These are phyloP conservation scores for Ametastegia equiseti DNA, from an alignment of 2,888 invertebrate species.

Conservation along the genomic window DNA sequence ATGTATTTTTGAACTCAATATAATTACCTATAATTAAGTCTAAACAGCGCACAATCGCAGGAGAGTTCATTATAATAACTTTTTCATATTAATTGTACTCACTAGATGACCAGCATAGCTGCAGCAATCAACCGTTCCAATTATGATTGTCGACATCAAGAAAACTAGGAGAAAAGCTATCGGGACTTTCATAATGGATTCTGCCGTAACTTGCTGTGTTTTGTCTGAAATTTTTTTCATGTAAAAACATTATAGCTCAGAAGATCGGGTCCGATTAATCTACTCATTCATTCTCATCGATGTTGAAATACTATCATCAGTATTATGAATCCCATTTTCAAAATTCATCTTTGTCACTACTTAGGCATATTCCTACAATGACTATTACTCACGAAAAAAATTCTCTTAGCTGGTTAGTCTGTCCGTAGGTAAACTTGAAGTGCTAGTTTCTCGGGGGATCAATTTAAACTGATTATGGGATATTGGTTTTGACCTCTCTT, in stretches of 20 bases:
- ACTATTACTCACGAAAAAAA: background rate
- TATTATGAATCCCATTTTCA: background rate
- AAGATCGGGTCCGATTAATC: background rate
- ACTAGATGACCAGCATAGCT: background rate
- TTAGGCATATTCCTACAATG: too few relatives aligned
- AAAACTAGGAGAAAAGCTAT: background rate
- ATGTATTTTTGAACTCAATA: too few relatives aligned
- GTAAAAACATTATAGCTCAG: background rate
- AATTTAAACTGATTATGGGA: background rate
- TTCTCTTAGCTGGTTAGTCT: background rate
- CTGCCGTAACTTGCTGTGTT: background rate
- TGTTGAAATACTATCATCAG: background rate
- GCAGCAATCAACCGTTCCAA: background rate
- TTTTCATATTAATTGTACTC: background rate
- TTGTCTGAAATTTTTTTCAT: background rate
- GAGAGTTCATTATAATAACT: background rate
- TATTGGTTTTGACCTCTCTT: background rate
- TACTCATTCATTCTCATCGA: background rate
- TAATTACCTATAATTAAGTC: background rate
- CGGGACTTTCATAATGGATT: background rate
- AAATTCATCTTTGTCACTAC: too few relatives aligned
- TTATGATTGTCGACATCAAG: background rate
- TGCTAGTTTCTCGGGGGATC: background rate
- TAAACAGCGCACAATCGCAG: background rate
- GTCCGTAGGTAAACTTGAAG: background rate